Conservation (phyloP, 2,888 invertebrate species). For the Philhelius pedissequus region DNA sequence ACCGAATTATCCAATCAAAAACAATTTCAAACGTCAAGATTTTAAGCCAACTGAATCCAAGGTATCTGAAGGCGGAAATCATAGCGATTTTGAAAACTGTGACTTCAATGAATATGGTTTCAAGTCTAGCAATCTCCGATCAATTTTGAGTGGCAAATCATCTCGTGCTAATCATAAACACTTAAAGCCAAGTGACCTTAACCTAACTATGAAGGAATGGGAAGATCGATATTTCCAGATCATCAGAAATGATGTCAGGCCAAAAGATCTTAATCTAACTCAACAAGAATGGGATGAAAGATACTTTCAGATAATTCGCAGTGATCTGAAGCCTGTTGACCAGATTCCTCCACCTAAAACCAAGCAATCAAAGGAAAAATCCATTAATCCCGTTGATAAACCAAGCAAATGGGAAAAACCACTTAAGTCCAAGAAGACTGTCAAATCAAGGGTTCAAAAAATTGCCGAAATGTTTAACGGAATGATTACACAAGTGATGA, state of each 20-base stretch:
- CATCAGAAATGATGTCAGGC: slow-evolving; percentile 30
- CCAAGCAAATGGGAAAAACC: slow-evolving; percentile 27
- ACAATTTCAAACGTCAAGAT: background rate
- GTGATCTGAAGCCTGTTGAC: background rate
- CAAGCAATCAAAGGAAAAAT: background rate
- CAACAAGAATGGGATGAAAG: slow-evolving; percentile 33
- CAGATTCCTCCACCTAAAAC: background rate
- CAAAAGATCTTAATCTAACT: slow-evolving; percentile 45
- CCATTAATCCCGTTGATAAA: background rate
- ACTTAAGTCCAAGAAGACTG: background rate
- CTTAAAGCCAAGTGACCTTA: slow-evolving; percentile 9
- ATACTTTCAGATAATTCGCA: slow-evolving; percentile 1
- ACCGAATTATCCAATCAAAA: background rate
- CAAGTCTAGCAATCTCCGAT: background rate
- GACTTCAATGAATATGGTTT: background rate
- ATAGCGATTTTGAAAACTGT: background rate
- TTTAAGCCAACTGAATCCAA: background rate
- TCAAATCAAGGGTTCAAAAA: slow-evolving; percentile 73
- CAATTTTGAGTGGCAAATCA: background rate
- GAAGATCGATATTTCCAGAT: slow-evolving; percentile 36
- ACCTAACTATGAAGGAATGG: slow-evolving; percentile 16
- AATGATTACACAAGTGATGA: slow-evolving; percentile 73
- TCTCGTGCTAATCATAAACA: background rate
- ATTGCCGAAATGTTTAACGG: slow-evolving; percentile 75
- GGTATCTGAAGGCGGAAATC: background rate